These are phyloP conservation scores for Allobates femoralis DNA, from an alignment of 2,797 vertebrate genomes.

Conservation along the genomic window DNA sequence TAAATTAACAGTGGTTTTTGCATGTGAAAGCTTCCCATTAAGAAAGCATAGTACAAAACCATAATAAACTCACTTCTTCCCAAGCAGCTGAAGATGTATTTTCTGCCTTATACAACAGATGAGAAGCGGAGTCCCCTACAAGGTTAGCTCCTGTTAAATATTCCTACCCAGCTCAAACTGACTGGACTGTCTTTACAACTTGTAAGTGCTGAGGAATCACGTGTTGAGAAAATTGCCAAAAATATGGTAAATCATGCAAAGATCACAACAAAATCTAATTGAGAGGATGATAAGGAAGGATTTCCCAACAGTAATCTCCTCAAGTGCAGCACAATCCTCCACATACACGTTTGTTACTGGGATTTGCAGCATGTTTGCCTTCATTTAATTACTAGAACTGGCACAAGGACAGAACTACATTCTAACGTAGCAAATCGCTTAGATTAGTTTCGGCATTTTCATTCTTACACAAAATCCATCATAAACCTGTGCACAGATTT, in stretches of 20 bases:
- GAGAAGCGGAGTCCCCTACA: no score
- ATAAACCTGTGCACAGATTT: not conserved
- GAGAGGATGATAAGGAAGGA: conserved; percentile 39
- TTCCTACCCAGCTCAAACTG: no score
- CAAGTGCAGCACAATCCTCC: conserved; percentile 41
- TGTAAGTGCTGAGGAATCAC: not conserved
- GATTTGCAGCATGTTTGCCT: conserved; percentile 40
- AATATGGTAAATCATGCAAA: conserved; percentile 21
- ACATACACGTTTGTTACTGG: conserved; percentile 17
- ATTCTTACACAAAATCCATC: not conserved
- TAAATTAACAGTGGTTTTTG: no score
- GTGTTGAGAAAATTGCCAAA: conserved; percentile 14
- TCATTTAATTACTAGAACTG: conserved; percentile 22
- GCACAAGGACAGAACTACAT: conserved; percentile 4
- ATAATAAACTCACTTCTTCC: no score
- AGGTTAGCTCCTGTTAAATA: no score
- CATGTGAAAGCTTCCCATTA: no score
- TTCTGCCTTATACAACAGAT: no score
- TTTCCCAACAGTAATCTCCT: conserved; percentile 43
- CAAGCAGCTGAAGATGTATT: no score
- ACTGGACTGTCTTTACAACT: no score
- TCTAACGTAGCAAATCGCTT: not conserved
- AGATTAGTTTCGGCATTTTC: not conserved
- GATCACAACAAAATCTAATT: conserved; percentile 47
- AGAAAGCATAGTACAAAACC: no score